These are phyloP conservation scores for Burhinus oedicnemus DNA, from an alignment of 2,113 vertebrate genomes.

Conservation along the genomic window DNA sequence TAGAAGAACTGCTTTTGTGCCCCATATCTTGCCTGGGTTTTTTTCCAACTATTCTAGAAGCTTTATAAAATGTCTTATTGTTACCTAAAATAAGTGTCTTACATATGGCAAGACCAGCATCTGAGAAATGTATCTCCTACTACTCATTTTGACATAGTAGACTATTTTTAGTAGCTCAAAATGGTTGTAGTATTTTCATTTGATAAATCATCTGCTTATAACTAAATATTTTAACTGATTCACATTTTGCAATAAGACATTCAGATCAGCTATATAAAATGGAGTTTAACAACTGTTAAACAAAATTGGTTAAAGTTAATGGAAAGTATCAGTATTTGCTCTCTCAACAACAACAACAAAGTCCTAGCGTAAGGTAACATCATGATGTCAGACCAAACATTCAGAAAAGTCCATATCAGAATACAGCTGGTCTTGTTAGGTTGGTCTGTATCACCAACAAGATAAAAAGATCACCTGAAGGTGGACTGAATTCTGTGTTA, in stretches of 20 bases:
- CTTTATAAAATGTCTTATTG: not conserved
- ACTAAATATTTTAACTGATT: not conserved
- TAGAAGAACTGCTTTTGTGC: not conserved
- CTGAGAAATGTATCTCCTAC: not conserved
- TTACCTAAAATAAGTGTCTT: not conserved
- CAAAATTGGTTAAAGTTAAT: not conserved
- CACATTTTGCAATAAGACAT: not conserved
- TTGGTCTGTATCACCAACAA: not conserved
- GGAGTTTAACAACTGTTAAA: not conserved
- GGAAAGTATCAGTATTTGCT: not conserved
- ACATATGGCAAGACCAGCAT: not conserved
- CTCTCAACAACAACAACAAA: not conserved
- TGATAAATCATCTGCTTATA: not conserved
- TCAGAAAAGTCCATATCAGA: not conserved
- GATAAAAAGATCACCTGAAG: not conserved
- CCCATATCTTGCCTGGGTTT: fast-evolving
- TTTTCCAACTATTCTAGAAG: not conserved
- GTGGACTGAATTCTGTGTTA: not conserved
- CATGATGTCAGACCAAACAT: not conserved
- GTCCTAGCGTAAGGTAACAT: not conserved
- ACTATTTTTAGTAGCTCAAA: not conserved
- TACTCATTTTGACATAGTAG: not conserved
- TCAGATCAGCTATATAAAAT: not conserved
- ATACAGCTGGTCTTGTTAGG: not conserved
- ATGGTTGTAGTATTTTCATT: not conserved